Conservation (phyloP, 2,888 invertebrate species). For the Abscondita cerata region DNA sequence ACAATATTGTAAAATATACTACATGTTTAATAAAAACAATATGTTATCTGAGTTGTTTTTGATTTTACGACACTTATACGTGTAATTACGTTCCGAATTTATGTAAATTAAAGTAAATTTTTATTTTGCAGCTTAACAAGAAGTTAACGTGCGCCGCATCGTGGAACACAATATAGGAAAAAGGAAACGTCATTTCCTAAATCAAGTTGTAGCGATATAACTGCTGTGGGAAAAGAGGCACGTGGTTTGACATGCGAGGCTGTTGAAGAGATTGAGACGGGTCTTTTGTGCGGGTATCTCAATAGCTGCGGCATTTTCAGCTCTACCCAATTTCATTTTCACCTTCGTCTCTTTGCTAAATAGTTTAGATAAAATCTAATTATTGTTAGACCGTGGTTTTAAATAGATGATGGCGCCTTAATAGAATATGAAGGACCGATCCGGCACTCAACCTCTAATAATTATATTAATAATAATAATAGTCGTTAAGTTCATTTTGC, state of each 20-base stretch:
- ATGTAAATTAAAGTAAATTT: too few species aligned
- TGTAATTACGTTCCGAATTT: too few species aligned
- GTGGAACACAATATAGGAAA: neutral
- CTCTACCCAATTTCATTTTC: slow-evolving; percentile 32
- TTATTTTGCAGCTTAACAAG: too few species aligned
- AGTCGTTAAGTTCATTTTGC: slow-evolving; percentile 1
- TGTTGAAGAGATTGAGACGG: slow-evolving; percentile 35
- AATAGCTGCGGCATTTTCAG: slow-evolving; percentile 32
- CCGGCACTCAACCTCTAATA: slow-evolving; percentile 8
- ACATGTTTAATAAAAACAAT: too few species aligned
- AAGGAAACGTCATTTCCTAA: neutral
- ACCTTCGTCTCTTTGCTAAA: slow-evolving; percentile 28
- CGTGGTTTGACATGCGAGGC: slow-evolving; percentile 40
- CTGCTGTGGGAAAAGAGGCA: slow-evolving; percentile 41
- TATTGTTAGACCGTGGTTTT: slow-evolving; percentile 24
- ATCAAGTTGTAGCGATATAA: slow-evolving; percentile 19
- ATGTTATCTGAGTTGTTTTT: too few species aligned
- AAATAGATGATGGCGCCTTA: slow-evolving; percentile 19
- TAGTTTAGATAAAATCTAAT: slow-evolving; percentile 33
- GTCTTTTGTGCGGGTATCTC: slow-evolving; percentile 37
- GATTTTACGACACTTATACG: too few species aligned
- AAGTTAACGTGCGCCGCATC: too few species aligned
- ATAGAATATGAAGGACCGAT: slow-evolving; percentile 17
- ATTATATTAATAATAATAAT: slow-evolving; percentile 16
- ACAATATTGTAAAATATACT: too few species aligned